Evolutionary conservation across 2,113 vertebrate species (phyloP).

Genomic region (Crotalus horridus): DNA sequence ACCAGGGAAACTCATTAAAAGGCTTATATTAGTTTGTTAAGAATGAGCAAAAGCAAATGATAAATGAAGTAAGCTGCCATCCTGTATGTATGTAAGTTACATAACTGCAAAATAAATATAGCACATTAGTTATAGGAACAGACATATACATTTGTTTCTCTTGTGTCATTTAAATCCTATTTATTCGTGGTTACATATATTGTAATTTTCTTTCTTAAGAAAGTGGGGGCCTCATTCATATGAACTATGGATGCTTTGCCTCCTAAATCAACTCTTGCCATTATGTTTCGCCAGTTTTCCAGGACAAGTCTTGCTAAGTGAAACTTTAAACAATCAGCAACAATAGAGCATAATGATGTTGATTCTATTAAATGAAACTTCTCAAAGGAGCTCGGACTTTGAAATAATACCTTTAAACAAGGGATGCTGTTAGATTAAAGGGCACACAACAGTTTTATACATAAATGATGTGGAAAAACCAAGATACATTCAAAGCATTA

Average conservation of each 20-base stretch:
- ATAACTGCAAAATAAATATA: conserved; percentile 47
- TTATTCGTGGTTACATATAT: conserved; percentile 53
- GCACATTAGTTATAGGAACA: conserved; percentile 56
- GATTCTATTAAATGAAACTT: background rate
- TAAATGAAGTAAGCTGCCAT: conserved; percentile 55
- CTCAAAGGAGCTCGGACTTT: background rate
- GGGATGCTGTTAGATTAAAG: background rate
- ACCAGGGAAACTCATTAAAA: fast-evolving
- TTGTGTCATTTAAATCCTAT: conserved; percentile 62
- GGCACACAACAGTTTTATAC: background rate
- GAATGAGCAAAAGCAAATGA: conserved; percentile 42
- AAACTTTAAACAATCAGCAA: background rate
- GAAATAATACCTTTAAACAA: background rate
- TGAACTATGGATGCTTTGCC: conserved; percentile 21
- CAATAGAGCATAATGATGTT: background rate
- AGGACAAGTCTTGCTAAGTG: background rate
- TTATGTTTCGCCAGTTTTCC: background rate
- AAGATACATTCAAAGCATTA: background rate
- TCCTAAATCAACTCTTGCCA: background rate
- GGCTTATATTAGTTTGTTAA: background rate
- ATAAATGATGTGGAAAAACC: background rate
- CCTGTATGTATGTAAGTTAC: conserved; percentile 49
- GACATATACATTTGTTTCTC: conserved; percentile 50
- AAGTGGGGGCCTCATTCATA: conserved; percentile 44
- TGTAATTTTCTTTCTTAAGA: conserved; percentile 59